Base-by-base conservation (phyloP, 2,113 vertebrate species). In the Pelecanoides urinatrix region DNA sequence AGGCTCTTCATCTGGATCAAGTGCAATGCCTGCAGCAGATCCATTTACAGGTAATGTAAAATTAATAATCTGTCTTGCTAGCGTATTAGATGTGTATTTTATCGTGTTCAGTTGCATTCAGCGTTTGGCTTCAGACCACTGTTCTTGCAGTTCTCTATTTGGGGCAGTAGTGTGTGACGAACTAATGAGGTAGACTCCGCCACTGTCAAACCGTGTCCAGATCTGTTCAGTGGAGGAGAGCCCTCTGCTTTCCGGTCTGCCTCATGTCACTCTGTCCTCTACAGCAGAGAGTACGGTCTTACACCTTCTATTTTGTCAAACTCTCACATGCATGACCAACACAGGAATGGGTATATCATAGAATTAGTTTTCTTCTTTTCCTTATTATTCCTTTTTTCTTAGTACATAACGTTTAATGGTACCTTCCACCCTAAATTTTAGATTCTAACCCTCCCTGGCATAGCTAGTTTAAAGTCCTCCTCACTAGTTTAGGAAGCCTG, bases 11-110 rank as follows among this genome's bases (percentile, higher is more conserved):
- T 88, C 98, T 34, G 96, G 84, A 66, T 79, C 97, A 11, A 97
- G 81, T 47, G 70, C 98, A 55, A n/a, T 91, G n/a, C 96, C 98
- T 53, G 98, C 95, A 42, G 97, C 98, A 66, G 99, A 99, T 97
- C 99, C 99, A 12, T 99, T 99, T 96, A 99, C 99, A 98, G 99
- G 99, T 99, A 85, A 94, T 63, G 44, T 55, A 29, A 47, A 73
- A 63, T 40, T 70, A 10, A 9, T 62, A 16, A 17, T 61, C 18
- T 77, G 7, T 74, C 26, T 79, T 63, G n/a, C 5, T 76, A 34
- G 22, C 16, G 16, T 40, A 53, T 68, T 56, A 59, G 36, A 27
- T 50, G 17, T 0, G 0, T 77, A 30, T 67, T 76, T 82, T 61
- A 7, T 42, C 0, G 0, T 58, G 12, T 70, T 92, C 25, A 44